Conservation (phyloP, 2,113 vertebrate genomes). For the Podocnemis expansa region DNA sequence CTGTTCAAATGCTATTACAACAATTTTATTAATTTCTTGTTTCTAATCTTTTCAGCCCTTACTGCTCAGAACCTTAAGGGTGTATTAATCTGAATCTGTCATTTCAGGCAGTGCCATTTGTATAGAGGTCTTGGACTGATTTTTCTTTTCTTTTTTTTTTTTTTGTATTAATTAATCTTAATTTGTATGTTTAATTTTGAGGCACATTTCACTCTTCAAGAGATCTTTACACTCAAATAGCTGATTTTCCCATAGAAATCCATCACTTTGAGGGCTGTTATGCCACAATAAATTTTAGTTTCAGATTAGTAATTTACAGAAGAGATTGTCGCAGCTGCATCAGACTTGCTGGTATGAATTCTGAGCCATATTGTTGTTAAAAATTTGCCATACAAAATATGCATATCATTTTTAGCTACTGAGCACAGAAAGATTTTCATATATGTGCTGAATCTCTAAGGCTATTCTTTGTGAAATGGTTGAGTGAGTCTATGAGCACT, state of each 20-base stretch:
- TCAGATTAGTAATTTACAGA: background rate
- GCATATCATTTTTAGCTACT: background rate
- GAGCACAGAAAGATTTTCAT: background rate
- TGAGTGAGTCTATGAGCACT: background rate
- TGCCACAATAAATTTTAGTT: background rate
- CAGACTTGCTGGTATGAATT: slow-evolving; percentile 1
- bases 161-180: slow-evolving; percentile 1
- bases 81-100: background rate
- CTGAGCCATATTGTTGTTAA: background rate
- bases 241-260: background rate
- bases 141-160: slow-evolving; percentile 17
- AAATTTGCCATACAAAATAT: background rate
- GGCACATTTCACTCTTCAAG: background rate
- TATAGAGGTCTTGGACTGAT: background rate
- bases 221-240: background rate
- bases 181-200: slow-evolving; percentile 20
- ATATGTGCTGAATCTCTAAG: background rate
- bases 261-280: background rate
- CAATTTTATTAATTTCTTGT: background rate
- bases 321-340: background rate
- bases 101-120: background rate
- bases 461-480: background rate
- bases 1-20: background rate
- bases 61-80: slow-evolving; percentile 26
- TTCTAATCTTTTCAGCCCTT: slow-evolving; percentile 20